phyloP scores from a whole-genome alignment of 2,888 invertebrate species.

The Acholoe squamosa region DNA sequence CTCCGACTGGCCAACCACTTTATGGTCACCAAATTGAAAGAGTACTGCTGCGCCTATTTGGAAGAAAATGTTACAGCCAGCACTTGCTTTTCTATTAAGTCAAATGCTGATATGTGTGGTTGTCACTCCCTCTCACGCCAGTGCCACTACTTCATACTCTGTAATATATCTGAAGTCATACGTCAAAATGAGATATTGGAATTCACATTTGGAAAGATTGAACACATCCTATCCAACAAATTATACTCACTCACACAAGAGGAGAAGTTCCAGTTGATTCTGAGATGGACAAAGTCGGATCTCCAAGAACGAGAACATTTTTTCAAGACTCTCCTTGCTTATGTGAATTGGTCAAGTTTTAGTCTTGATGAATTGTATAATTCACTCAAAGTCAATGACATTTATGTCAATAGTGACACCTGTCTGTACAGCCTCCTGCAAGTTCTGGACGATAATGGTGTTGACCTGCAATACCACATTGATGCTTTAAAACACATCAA shows the following conservation, averaged over 20 bases:
- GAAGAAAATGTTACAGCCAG: constrained; percentile 86
- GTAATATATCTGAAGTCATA: constrained; percentile 84
- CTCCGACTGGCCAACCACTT: constrained; percentile 87
- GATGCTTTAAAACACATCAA: constrained; percentile 73
- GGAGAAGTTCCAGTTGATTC: constrained; percentile 84
- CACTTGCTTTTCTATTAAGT: constrained; percentile 87
- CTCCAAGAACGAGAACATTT: constrained; percentile 85
- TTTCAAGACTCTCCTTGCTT: constrained; percentile 85
- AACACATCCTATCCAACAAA: constrained; percentile 85
- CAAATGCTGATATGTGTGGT: constrained; percentile 86
- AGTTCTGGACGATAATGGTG: constrained; percentile 84
- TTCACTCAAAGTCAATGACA: constrained; percentile 86
- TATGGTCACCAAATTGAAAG: constrained; percentile 86
- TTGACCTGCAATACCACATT: constrained; percentile 65
- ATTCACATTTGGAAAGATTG: constrained; percentile 84
- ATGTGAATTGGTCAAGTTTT: constrained; percentile 78
- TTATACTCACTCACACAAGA: constrained; percentile 81
- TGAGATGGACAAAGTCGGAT: constrained; percentile 86
- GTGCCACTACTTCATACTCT: constrained; percentile 85
- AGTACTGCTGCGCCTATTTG: constrained; percentile 87
- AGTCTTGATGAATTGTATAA: constrained; percentile 82
- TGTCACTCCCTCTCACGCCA: constrained; percentile 86
- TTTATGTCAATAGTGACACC: constrained; percentile 86
- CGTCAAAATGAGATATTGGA: constrained; percentile 86
- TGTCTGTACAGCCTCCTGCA: constrained; percentile 86